Conservation (phyloP, 1,140 invertebrate genomes). For the Drosophila elegans region DNA sequence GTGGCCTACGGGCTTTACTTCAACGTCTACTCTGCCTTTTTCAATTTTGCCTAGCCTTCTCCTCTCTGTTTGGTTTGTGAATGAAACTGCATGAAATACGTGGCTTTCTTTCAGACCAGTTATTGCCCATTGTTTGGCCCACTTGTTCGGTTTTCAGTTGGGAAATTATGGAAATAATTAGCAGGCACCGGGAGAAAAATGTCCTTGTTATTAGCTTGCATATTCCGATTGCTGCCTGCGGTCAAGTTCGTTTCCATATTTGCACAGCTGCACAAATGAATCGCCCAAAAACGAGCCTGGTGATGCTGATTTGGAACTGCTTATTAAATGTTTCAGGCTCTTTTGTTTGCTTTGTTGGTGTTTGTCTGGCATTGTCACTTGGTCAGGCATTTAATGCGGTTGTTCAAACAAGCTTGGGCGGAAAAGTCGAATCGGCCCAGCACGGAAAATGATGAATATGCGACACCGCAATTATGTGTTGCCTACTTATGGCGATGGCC, state of each 20-base stretch:
- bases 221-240: slow-evolving; percentile 30
- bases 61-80: slow-evolving; percentile 37
- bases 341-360: slow-evolving; percentile 31
- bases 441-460: slow-evolving; percentile 38
- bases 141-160: neutral
- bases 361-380: slow-evolving; percentile 44
- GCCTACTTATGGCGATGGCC: slow-evolving; percentile 21
- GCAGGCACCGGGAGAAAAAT: slow-evolving; percentile 37
- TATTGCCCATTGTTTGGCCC: slow-evolving; percentile 21
- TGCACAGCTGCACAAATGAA: slow-evolving; percentile 58
- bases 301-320: slow-evolving; percentile 35
- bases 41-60: slow-evolving; percentile 34
- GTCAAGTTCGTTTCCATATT: slow-evolving; percentile 45
- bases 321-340: slow-evolving; percentile 58
- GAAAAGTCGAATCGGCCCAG: slow-evolving; percentile 9
- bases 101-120: slow-evolving; percentile 9
- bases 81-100: slow-evolving; percentile 54
- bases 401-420: slow-evolving; percentile 48
- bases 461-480: slow-evolving; percentile 36
- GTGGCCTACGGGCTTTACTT: slow-evolving; percentile 51
- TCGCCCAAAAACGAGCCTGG: slow-evolving; percentile 26
- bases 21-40: slow-evolving; percentile 40
- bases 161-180: slow-evolving; percentile 55
- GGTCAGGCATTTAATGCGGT: slow-evolving; percentile 47
- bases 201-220: slow-evolving; percentile 8